phyloP scores from a whole-genome alignment of 2,888 invertebrate genomes.

The Micoletzkya japonica region DNA sequence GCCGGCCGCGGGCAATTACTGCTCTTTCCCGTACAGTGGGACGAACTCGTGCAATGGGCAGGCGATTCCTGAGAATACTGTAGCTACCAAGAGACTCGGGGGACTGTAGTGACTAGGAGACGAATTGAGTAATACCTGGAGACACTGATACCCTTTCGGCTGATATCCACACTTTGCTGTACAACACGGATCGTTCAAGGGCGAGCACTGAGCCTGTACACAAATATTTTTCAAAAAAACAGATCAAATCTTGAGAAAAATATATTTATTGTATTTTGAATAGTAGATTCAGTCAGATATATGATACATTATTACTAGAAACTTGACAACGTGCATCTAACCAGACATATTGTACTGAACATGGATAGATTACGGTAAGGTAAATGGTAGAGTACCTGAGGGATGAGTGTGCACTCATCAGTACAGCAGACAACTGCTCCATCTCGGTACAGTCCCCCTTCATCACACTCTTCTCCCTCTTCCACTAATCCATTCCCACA shows the following conservation, averaged over 20 bases:
- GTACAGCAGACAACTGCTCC: conserved; percentile 20
- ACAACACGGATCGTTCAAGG: conserved; percentile 24
- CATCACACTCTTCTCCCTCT: conserved; percentile 94
- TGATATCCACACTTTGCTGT: conserved; percentile 7
- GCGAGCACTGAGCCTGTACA: conserved; percentile 21
- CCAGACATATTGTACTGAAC: too few species aligned
- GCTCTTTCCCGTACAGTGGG: conserved; percentile 19
- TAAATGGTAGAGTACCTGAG: background rate
- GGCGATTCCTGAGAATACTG: background rate
- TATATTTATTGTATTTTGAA: too few species aligned
- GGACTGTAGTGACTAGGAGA: background rate
- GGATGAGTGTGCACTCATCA: conserved; percentile 23
- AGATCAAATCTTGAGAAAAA: too few species aligned
- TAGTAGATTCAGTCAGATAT: too few species aligned
- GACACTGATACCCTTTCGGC: conserved; percentile 15
- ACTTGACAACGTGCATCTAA: too few species aligned
- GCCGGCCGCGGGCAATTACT: conserved; percentile 12
- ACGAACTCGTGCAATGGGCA: conserved; percentile 11
- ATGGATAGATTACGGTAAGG: too few species aligned
- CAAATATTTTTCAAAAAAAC: too few species aligned
- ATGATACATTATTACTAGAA: too few species aligned
- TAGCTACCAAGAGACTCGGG: background rate
- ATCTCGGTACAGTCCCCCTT: conserved; percentile 20
- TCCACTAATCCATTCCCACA: conserved; percentile 94
- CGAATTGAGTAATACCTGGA: conserved; percentile 3